Conservation (phyloP, 2,797 vertebrate species). For the Aratinga solstitialis region DNA sequence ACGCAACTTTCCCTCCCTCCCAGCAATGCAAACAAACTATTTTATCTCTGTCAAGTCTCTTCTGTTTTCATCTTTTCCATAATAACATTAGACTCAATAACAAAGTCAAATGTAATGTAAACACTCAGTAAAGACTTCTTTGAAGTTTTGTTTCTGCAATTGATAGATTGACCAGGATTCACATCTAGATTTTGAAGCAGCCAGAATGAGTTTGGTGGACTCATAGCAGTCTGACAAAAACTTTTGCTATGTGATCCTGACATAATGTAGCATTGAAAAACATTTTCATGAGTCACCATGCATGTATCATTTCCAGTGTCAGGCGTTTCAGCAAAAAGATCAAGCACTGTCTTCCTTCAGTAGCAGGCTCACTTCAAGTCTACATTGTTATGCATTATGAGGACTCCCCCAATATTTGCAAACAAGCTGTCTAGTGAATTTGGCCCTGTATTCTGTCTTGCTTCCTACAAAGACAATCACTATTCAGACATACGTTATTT, state of each 20-base stretch:
- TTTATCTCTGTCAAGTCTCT: not conserved
- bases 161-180: not conserved
- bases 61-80: not conserved
- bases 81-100: not conserved
- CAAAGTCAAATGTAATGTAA: not conserved
- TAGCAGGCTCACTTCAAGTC: not conserved
- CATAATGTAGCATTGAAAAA: not conserved
- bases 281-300: not conserved
- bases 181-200: not conserved
- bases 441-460: not conserved
- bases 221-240: not conserved
- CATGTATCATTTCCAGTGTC: not conserved
- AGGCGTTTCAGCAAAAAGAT: not conserved
- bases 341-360: not conserved
- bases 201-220: not conserved
- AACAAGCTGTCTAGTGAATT: not conserved
- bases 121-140: not conserved
- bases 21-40: not conserved
- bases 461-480: not conserved
- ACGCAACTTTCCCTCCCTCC: not conserved
- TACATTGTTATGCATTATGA: not conserved
- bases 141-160: not conserved
- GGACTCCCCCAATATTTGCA: not conserved
- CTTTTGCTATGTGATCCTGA: not conserved
- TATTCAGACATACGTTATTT: not conserved